Base-by-base conservation (phyloP, 2,888 invertebrate species). In the Mesorhabditis belari region DNA sequence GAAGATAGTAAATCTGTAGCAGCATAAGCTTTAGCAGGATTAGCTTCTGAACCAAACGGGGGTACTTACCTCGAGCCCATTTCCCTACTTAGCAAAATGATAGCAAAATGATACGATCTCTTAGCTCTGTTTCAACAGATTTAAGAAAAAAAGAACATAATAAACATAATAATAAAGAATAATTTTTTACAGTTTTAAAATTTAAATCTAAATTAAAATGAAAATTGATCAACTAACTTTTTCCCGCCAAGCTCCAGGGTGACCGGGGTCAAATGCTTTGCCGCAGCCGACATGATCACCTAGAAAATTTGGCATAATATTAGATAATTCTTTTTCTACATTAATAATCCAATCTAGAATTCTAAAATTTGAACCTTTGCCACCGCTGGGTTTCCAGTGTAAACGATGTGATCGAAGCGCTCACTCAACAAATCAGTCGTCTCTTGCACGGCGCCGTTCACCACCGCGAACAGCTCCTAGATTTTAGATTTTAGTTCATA, bases 371-470 rank as follows among this genome's bases (percentile, higher is more conserved):
- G 9, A 9, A 50, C 51, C 51, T 50, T 88, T 29, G 92, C 96
- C 21, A 94, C 89, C 55, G 49, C 90, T 90, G 17, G 77, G 77
- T 62, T 81, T 81, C 86, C 96, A 0, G 96, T 96, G 83, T 89
- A 93, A 85, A 96, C 92, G 68, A 96, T 93, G 80, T 93, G 91
- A 84, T 96, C 96, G 81, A 93, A 96, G 80, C 87, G 88, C 80
- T 93, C 87, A 75, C 89, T 88, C 27, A 96, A 83, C 12, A 96
- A 84, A 74, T 89, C 89, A 0, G 89, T 87, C 0, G 93, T 92
- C 82, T 92, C 92, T 25, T 86, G 82, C 0, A 90, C 86, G 49
- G 90, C 94, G 3, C 93, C 95, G 61, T 86, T 85, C 0, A 91
- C 84, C 0, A 93, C 88, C 58, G 88, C 87, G 69, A 88, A 87